A percentile compares a stretch with the other conserved stretches of the same genome.
Evolutionary conservation across 2,113 vertebrate species (phyloP).

Genomic region (Ptilorrhoa leucosticta): DNA sequence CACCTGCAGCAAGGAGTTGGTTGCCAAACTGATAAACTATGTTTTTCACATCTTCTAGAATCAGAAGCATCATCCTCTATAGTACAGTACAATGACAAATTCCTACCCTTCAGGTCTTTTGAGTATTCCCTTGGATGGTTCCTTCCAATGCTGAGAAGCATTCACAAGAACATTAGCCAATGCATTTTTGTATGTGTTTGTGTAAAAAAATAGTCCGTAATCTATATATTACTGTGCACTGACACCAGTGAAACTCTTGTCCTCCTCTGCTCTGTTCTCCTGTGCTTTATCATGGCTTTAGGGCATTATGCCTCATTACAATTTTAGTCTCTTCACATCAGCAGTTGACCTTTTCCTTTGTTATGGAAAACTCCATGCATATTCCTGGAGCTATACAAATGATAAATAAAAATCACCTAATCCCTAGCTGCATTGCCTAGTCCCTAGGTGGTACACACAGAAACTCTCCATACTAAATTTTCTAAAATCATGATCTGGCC

Average conservation of each 20-base stretch:
- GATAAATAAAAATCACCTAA: not conserved
- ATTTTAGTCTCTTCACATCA: not conserved
- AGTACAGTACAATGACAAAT: not conserved
- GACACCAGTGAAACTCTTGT: not conserved
- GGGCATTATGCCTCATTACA: not conserved
- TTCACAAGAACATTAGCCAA: not conserved
- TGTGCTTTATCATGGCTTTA: not conserved
- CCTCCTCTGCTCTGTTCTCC: not conserved
- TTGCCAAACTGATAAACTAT: not conserved
- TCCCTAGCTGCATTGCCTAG: not conserved
- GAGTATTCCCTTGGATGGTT: not conserved
- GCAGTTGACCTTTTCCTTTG: not conserved
- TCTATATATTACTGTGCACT: not conserved
- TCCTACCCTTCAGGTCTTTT: not conserved
- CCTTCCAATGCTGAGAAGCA: not conserved
- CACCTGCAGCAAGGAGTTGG: not conserved
- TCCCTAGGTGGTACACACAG: not conserved
- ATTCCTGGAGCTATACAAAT: not conserved
- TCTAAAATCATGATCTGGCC: not conserved
- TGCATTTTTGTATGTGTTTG: not conserved
- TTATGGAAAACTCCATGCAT: not conserved
- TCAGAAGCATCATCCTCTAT: not conserved
- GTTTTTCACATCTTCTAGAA: not conserved
- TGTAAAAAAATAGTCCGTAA: not conserved
- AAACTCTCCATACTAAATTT: not conserved